Percentiles rank a stretch among this genome's conserved stretches.
These are phyloP conservation scores for Phymanthus crucifer DNA, from an alignment of 92 coral and sea anemone species.

Conservation along the genomic window DNA sequence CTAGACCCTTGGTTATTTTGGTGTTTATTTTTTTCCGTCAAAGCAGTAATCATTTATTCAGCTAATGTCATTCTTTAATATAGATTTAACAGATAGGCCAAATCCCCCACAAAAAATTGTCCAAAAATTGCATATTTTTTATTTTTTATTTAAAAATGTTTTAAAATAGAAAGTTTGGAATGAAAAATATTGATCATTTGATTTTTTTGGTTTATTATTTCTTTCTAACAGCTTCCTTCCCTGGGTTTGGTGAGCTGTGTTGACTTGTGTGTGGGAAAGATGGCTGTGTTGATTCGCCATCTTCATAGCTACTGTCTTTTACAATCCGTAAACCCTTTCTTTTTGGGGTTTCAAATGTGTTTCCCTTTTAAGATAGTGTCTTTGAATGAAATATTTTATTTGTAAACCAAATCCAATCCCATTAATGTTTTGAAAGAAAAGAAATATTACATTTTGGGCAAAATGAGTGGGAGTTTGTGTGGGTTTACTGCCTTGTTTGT, in stretches of 20 bases:
- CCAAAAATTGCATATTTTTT: neutral
- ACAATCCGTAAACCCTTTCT: neutral
- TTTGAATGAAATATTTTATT: slow-evolving; percentile 7
- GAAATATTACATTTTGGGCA: slow-evolving; percentile 17
- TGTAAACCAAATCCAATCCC: slow-evolving; percentile 14
- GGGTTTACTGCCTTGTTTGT: slow-evolving; percentile 34
- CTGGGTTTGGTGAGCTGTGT: slow-evolving; percentile 23
- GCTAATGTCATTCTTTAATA: slow-evolving; percentile 15
- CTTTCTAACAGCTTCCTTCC: slow-evolving; percentile 8
- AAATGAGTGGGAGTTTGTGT: slow-evolving; percentile 32
- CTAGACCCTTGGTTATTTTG: neutral
- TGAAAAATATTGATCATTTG: neutral
- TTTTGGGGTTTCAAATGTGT: slow-evolving; percentile 10
- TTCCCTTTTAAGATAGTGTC: slow-evolving; percentile 5
- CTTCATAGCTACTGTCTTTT: neutral
- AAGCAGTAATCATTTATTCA: slow-evolving; percentile 25
- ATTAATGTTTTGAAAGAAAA: slow-evolving; percentile 15
- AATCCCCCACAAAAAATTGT: neutral
- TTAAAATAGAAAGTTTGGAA: neutral
- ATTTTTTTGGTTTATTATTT: neutral
- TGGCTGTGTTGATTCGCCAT: too few relatives aligned
- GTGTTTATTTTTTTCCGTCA: neutral
- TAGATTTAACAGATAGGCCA: slow-evolving; percentile 19
- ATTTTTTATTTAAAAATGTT: neutral
- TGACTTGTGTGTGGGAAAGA: too few relatives aligned